Conservation (phyloP, 2,113 vertebrate species). For the Limnothrissa miodon region DNA sequence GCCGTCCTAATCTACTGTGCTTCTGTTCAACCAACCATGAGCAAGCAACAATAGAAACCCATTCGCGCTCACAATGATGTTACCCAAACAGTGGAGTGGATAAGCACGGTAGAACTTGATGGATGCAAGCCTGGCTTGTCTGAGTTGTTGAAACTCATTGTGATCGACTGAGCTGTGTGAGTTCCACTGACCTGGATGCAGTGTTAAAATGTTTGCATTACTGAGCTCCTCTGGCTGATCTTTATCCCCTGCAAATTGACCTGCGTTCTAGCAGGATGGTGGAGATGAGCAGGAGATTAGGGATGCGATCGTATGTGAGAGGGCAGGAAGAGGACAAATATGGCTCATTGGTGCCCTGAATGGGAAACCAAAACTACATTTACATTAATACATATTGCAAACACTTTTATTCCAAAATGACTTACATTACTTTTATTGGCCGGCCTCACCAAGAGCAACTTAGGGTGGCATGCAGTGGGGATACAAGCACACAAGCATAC, state of each 20-base stretch:
- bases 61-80: background rate
- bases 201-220: background rate
- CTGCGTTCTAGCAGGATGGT: background rate
- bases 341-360: background rate
- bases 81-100: background rate
- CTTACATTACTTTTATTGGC: too few species aligned
- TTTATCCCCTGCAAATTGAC: background rate
- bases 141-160: background rate
- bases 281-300: background rate
- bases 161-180: background rate
- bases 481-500: too few species aligned
- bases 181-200: background rate
- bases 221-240: background rate
- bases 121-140: background rate
- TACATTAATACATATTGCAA: too few species aligned
- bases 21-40: background rate
- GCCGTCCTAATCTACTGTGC: background rate
- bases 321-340: background rate
- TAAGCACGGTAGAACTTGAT: background rate
- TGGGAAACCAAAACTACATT: too few species aligned
- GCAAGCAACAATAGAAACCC: background rate
- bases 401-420: too few species aligned
- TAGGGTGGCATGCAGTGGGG: too few species aligned
- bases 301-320: background rate
- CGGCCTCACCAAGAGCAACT: too few species aligned